Evolutionary conservation across 2,797 vertebrate species (phyloP), one percentile per base, ranked within the genome.

Genomic region (Tolypeutes matacus): DNA sequence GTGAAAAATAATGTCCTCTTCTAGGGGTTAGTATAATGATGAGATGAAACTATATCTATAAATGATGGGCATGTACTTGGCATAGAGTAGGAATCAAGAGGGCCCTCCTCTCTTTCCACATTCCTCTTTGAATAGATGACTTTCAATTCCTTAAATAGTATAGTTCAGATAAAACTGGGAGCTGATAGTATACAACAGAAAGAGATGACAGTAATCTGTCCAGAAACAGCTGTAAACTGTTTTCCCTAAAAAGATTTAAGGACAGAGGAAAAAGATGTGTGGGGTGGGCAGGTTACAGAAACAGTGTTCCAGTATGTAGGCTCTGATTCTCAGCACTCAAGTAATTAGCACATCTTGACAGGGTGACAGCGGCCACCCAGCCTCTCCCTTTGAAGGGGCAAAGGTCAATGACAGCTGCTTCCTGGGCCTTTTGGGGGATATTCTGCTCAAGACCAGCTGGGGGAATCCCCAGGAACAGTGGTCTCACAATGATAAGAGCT

Each of bases 261-360:
- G 73, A 72, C 53, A 87, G 87, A 84, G 27, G 27, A 81, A 85
- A 62, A 92, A 67, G 23, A 42, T 25, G 34, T 64, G 73, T 85
- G 77, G 85, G 78, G 78, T 46, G 17, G 85, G 49, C 56, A 31
- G 31, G 82, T 56, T 94, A 67, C 34, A 65, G 93, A 86, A 80
- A 96, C 86, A 88, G 17, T 10, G 11, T 18, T 14, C 18, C 34
- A 27, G 58, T 14, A 12, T 27, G 58, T 21, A 86, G 70, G 29
- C 23, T 95, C 86, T 73, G 80, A 67, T 65, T 93, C 92, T 93
- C 72, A 21, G 83, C 81, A 34, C 94, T 97, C 96, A 96, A 91
- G 95, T 93, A 97, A 97, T 95, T 90, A 97, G 92, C 86, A 92
- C 70, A 92, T 96, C 94, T 81, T 95, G 89, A 96, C 81, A 46